Evolutionary conservation across 2,888 invertebrate genomes (phyloP), one percentile per base, ranked within the genome.

Genomic region (Unio delphinus): DNA sequence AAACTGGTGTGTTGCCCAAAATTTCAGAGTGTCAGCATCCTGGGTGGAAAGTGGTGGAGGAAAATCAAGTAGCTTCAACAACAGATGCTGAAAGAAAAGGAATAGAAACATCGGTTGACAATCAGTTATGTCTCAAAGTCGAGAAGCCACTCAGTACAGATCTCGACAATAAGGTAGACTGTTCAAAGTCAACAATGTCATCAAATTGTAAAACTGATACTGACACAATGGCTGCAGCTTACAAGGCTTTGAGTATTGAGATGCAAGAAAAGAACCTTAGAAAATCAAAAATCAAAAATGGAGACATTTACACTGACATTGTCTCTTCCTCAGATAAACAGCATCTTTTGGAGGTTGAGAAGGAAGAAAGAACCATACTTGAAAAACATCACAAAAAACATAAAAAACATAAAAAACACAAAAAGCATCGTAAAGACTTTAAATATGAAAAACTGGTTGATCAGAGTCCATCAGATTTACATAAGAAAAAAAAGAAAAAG

Each of bases 321-420:
- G 62, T 74, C 4, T 55, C 58, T 62, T 45, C 66, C 56, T 76
- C 78, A 11, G 79, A 79, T 45, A 81, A 72, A 64, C 72, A 68
- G 63, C 61, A 61, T 28, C 66, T 79, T n/a, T 66, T 78, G 56
- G 73, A 73, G n/a, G 68, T 73, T 26, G 69, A 70, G 28, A 65
- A 62, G 28, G 55, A 56, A 20, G 75, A 69, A 64, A 73, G 76
- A 23, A 70, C 59, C n/a, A 64, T 62, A 57, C 65, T 59, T 23
- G 65, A 68, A n/a, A 70, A 76, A 65, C 74, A 73, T 45, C 65
- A 74, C 26, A 81, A 78, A 68, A 82, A 81, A 67, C 74, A 72
- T 61, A 85, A 86, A 67, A 84, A 83, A 68, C 79, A 81, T 59
- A 83, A 84, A 69, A 84, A 83, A 54, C 78, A 81, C 28, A 81